These are phyloP conservation scores for Brachionus rubens DNA, from an alignment of 1,140 invertebrate species.

Conservation along the genomic window DNA sequence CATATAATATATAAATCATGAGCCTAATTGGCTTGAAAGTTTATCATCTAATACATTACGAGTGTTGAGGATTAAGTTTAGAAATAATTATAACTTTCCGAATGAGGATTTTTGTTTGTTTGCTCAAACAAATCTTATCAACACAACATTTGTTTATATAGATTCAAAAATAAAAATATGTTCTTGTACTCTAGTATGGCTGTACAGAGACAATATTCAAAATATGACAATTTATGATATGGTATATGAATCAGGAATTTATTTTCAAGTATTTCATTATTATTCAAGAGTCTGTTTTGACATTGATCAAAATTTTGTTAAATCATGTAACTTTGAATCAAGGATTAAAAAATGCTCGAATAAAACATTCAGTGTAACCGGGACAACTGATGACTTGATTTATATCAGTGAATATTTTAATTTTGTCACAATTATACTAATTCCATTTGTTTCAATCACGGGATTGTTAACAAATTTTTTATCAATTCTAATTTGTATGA, in stretches of 20 bases:
- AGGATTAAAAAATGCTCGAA: background rate
- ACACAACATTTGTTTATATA: background rate
- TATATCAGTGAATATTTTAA: background rate
- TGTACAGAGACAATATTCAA: background rate
- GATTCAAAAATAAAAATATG: background rate
- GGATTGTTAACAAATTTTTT: background rate
- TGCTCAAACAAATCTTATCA: background rate
- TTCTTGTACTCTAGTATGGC: background rate
- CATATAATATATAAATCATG: background rate
- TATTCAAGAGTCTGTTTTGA: too few relatives aligned
- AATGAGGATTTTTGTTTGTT: background rate
- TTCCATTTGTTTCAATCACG: background rate
- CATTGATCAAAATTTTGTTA: too few relatives aligned
- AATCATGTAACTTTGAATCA: background rate
- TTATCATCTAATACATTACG: background rate
- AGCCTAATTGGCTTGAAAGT: background rate
- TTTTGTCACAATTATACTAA: background rate
- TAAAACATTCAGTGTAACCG: background rate
- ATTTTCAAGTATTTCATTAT: too few relatives aligned
- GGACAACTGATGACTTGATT: background rate
- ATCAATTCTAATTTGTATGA: background rate
- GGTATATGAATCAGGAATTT: too few relatives aligned
- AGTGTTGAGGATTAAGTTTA: background rate
- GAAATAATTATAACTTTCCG: background rate
- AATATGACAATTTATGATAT: too few relatives aligned